A percentile compares a stretch with the other conserved stretches of the same genome.
Evolutionary conservation across 2,797 vertebrate species (phyloP).

Genomic region (Spatula versicolor): DNA sequence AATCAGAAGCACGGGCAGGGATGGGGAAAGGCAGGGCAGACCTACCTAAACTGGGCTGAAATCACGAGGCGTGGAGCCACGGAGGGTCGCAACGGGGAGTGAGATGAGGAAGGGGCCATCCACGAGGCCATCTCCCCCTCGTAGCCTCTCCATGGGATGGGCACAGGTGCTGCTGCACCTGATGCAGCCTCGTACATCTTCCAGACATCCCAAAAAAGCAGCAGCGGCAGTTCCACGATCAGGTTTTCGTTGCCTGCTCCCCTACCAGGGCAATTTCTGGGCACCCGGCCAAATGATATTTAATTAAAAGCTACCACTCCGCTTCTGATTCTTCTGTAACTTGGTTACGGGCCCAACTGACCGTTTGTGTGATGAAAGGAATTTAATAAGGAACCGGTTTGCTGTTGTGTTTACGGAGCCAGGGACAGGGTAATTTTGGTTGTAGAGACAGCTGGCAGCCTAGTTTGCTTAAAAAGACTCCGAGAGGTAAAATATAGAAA

Average conservation of each 20-base stretch:
- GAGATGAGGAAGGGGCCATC: rapidly evolving
- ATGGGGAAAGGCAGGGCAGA: not conserved
- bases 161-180: too few species aligned
- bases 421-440: not conserved
- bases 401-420: not conserved
- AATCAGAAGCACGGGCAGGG: not conserved
- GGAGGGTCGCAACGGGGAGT: rapidly evolving
- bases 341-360: constrained; percentile 29
- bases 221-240: not conserved
- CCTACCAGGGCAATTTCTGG: constrained; percentile 32
- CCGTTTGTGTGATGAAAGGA: constrained; percentile 12
- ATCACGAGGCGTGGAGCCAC: not conserved
- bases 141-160: not conserved
- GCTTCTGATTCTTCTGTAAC: constrained; percentile 41
- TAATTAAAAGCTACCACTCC: constrained; percentile 65
- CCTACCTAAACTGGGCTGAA: not conserved
- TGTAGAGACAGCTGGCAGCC: not conserved
- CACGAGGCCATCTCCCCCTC: not conserved
- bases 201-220: not conserved
- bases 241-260: not conserved
- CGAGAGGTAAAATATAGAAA: not conserved
- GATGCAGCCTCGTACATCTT: not conserved
- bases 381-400: constrained; percentile 38
- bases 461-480: not conserved
- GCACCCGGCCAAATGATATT: constrained; percentile 48